Evolutionary conservation across 2,888 invertebrate genomes (phyloP).

Genomic region (Lypha dubia): DNA sequence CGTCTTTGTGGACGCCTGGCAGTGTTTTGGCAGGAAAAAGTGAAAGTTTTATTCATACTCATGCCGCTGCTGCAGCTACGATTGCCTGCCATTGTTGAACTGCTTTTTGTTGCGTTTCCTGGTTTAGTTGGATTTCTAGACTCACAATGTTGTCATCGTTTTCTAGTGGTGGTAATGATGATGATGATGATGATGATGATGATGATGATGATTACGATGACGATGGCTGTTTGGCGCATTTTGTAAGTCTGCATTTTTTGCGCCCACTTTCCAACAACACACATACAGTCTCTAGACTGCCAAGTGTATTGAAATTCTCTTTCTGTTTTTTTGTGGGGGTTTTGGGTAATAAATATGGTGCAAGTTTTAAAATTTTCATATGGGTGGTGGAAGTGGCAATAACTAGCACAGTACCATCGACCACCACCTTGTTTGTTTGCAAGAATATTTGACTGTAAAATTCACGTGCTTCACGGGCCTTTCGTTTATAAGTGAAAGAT

Average conservation of each 20-base stretch:
- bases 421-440: slow-evolving; percentile 17
- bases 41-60: slow-evolving; percentile 64
- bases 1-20: slow-evolving; percentile 37
- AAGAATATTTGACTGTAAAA: slow-evolving; percentile 58
- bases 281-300: neutral
- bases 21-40: slow-evolving; percentile 54
- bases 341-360: slow-evolving; percentile 54
- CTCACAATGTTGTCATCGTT: slow-evolving; percentile 1
- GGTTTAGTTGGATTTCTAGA: slow-evolving; percentile 53
- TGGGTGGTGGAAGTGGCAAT: slow-evolving; percentile 11
- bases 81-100: slow-evolving; percentile 32
- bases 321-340: slow-evolving; percentile 9
- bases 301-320: slow-evolving; percentile 4
- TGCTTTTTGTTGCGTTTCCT: slow-evolving; percentile 57
- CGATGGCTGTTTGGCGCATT: slow-evolving; percentile 67
- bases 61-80: neutral
- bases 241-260: slow-evolving; percentile 68
- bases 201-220: neutral
- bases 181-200: neutral
- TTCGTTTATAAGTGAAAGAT: slow-evolving; percentile 5
- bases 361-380: neutral
- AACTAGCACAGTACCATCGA: slow-evolving; percentile 2
- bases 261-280: slow-evolving; percentile 1
- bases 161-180: slow-evolving; percentile 3
- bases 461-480: slow-evolving; percentile 68